phyloP scores from a whole-genome alignment of 1,140 invertebrate genomes.

The Pogonognathellus flavescens region DNA sequence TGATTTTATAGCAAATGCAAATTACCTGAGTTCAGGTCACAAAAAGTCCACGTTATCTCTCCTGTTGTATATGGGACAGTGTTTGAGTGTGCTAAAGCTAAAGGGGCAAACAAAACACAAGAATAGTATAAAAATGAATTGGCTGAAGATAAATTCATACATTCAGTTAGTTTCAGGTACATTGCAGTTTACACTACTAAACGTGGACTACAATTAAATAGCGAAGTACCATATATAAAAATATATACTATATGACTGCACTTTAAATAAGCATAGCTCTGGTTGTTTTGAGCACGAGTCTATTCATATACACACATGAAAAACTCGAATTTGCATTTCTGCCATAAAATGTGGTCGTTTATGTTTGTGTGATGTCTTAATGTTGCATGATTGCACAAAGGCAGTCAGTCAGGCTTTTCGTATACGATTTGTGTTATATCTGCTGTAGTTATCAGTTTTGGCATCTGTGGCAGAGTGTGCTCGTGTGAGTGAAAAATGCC shows the following conservation, averaged over 20 bases:
- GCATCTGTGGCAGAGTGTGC: not conserved
- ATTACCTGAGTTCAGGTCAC: too few relatives aligned
- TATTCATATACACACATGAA: not conserved
- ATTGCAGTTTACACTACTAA: too few relatives aligned
- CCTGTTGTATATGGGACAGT: too few relatives aligned
- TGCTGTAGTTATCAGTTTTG: not conserved
- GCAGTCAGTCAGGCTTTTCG: not conserved
- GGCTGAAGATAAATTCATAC: too few relatives aligned
- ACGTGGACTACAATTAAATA: too few relatives aligned
- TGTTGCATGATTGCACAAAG: slow-evolving; percentile 1
- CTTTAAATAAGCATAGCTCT: not conserved
- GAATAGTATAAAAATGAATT: too few relatives aligned
- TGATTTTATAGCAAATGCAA: too few relatives aligned
- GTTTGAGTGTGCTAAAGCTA: too few relatives aligned
- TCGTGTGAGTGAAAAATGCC: not conserved
- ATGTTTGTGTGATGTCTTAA: not conserved
- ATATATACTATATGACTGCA: not conserved
- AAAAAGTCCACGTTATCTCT: too few relatives aligned
- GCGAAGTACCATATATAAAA: too few relatives aligned
- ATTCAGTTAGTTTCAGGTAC: too few relatives aligned
- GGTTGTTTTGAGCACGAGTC: not conserved
- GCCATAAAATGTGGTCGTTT: not conserved
- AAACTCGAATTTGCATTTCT: slow-evolving; percentile 7
- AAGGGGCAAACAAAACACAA: too few relatives aligned
- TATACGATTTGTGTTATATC: not conserved